Evolutionary conservation across 2,888 invertebrate species (phyloP).

Genomic region (Sisyra nigra): DNA sequence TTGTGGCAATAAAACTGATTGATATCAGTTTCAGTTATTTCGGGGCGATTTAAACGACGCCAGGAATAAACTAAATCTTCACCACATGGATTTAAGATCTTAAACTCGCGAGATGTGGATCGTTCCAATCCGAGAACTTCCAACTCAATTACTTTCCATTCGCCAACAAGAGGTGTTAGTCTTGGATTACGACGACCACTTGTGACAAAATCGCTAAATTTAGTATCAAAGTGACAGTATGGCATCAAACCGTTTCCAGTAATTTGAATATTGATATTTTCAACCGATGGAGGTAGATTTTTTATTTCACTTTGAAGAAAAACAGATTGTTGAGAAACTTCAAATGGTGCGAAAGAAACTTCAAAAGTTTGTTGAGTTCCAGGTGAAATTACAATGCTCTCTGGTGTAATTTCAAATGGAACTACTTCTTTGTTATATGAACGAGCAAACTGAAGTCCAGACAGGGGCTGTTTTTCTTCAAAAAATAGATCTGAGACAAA

Average conservation of each 20-base stretch:
- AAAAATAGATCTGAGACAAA: background rate
- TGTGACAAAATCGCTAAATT: constrained; percentile 44
- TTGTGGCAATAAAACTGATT: constrained; percentile 40
- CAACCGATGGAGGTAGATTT: constrained; percentile 29
- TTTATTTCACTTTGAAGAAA: constrained; percentile 36
- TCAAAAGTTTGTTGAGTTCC: constrained; percentile 26
- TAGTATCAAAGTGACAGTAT: constrained; percentile 52
- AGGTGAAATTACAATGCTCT: constrained; percentile 28
- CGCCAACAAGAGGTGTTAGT: constrained; percentile 26
- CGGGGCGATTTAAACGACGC: constrained; percentile 15
- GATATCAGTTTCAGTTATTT: constrained; percentile 7
- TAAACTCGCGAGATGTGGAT: constrained; percentile 8
- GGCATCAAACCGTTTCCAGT: constrained; percentile 45
- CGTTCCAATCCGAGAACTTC: constrained; percentile 42
- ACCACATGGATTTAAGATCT: constrained; percentile 1
- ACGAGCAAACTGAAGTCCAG: background rate
- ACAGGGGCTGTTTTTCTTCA: background rate
- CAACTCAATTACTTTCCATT: constrained; percentile 44
- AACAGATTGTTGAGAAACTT: constrained; percentile 35
- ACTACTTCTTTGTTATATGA: constrained; percentile 17
- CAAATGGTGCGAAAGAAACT: constrained; percentile 37
- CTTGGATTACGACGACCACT: constrained; percentile 28
- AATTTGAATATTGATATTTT: constrained; percentile 24
- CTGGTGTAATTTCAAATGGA: constrained; percentile 36
- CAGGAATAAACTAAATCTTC: constrained; percentile 27